Evolutionary conservation across 1,140 invertebrate species (phyloP), one percentile per base, ranked within the genome.

Genomic region (Caenorhabditis briggsae): DNA sequence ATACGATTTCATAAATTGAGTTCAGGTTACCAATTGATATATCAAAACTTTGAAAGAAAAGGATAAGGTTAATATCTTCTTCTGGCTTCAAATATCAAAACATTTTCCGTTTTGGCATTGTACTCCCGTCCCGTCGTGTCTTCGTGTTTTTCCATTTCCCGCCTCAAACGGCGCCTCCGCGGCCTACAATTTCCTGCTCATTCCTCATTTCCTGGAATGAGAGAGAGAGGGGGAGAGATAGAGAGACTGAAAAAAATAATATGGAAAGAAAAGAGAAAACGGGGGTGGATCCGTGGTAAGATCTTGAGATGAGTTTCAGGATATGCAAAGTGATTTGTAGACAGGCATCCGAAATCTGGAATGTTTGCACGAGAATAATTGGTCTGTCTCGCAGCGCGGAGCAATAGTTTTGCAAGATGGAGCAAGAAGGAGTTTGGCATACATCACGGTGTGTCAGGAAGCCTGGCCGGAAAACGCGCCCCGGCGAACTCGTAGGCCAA

Each of bases 101-200:
- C 59, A 61, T 61, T 61, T 25, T 61, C 59, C 9, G 33, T 25
- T 61, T 61, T 53, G 50, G 50, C 59, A 61, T 61, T 61, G 59
- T 61, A 61, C 59, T 61, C 56, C 56, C 16, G 9, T n/a, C 16
- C 59, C 59, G 59, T 61, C 20, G 23, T 23, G 59, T 61, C 59
- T 61, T 33, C 59, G 23, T 61, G 59, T 61, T 61, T 61, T 61
- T 23, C 14, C n/a, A 25, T 20, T 61, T 12, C 9, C 59, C 59
- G 23, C 59, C 23, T 23, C 59, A 61, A 61, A 61, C 59, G 59
- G 59, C 59, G 59, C 59, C 59, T 61, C 59, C 59, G 59, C 59
- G 59, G 59, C 70, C 70, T 70, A 78, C 70, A 78, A 78, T 78
- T 78, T 78, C 70, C 70, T 78, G 46, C 43, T 78, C 70, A 78